Conservation (phyloP, 1,140 invertebrate species). For the Harpegnathos saltator region DNA sequence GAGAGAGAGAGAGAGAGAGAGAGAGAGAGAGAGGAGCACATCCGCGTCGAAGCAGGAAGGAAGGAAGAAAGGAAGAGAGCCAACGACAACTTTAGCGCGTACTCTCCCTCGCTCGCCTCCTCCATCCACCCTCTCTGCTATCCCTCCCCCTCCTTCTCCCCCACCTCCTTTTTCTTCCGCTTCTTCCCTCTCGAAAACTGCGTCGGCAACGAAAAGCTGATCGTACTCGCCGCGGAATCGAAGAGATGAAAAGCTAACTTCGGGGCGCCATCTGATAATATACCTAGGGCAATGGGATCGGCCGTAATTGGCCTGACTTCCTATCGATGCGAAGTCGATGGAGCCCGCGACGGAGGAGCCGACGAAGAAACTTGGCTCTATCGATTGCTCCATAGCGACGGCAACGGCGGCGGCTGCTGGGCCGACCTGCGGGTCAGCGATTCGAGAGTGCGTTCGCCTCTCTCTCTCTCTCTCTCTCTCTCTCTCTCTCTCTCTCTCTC, state of each 20-base stretch:
- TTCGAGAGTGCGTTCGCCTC: constrained; percentile 23
- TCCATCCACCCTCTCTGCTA: background rate
- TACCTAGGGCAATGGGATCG: constrained; percentile 63
- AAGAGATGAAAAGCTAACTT: constrained; percentile 76
- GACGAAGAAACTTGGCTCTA: constrained; percentile 63
- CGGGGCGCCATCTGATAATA: constrained; percentile 71
- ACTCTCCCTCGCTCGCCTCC: background rate
- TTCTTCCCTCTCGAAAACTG: constrained; percentile 3
- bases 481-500: no score
- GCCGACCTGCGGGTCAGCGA: constrained; percentile 40
- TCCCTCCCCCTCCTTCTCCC: no score
- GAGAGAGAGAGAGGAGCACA: constrained; percentile 2
- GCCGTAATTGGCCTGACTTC: constrained; percentile 72
- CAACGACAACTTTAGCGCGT: constrained; percentile 30
- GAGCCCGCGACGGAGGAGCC: constrained; percentile 14
- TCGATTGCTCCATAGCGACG: constrained; percentile 49
- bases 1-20: background rate
- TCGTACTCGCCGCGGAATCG: constrained; percentile 63
- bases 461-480: constrained; percentile 13
- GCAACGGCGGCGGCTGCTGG: constrained; percentile 7
- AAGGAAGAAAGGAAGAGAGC: background rate
- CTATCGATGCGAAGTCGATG: constrained; percentile 63
- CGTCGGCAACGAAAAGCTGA: constrained; percentile 58
- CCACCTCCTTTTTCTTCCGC: constrained; percentile 2
- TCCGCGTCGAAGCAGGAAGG: constrained; percentile 41